Conservation (phyloP, 2,113 vertebrate species). For the Nansenia antarctica region DNA sequence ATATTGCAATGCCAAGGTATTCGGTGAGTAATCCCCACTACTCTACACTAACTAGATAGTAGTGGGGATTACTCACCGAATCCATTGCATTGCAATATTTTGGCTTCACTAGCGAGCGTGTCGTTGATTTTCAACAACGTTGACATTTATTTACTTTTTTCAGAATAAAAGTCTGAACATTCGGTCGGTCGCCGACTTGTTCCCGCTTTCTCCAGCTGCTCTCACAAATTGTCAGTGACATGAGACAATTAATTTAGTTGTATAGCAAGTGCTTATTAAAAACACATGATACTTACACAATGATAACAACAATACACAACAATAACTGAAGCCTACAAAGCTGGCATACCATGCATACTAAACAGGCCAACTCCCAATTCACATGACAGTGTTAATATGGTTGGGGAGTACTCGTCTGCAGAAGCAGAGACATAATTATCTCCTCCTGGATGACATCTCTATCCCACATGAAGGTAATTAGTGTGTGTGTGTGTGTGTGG, state of each 20-base stretch:
- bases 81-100: no score
- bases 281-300: not conserved
- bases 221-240: no score
- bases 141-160: no score
- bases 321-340: not conserved
- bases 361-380: conserved; percentile 9
- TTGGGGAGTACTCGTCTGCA: not conserved
- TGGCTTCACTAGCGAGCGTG: no score
- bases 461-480: conserved; percentile 22
- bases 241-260: not conserved
- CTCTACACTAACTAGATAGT: no score
- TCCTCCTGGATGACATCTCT: conserved; percentile 16
- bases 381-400: conserved; percentile 5
- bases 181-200: no score
- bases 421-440: conserved; percentile 12
- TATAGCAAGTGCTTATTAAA: not conserved
- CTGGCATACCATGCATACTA: not conserved
- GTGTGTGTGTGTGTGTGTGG: conserved; percentile 5
- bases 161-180: no score
- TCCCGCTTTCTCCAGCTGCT: no score
- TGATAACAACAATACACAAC: not conserved
- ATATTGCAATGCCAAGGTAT: no score
- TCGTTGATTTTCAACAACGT: no score
- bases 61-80: no score
- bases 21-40: no score